Evolutionary conservation across 2,888 invertebrate species (phyloP), one percentile per base, ranked within the genome.

Genomic region (Rosalia funebris): DNA sequence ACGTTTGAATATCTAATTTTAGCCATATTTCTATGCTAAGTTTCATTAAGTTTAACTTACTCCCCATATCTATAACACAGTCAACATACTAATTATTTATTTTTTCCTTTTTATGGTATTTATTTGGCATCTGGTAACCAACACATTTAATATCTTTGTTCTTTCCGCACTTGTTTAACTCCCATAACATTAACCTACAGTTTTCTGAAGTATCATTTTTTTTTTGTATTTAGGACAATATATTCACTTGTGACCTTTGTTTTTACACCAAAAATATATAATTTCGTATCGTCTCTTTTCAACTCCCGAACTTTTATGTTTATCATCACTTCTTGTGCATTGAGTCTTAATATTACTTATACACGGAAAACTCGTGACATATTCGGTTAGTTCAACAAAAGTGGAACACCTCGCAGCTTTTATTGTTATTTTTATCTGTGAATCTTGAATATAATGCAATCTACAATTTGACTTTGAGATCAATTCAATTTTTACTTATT

Each of bases 301-400:
- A 7, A n/a, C 10, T 0, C 41, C 5, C 4, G 14, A 41, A 37
- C 3, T 37, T 25, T n/a, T 19, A 1, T 16, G 39, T 16, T 52
- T 31, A 20, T 11, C 41, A 15, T 25, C 15, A 20, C 2, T 16
- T 10, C 1, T 10, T 17, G 2, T 19, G 7, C 5, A 12, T 12
- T 45, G 25, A 10, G 4, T 7, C 1, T 10, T 25, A 10, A 15
- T 7, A 2, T 14, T 52, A 39, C 39, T 39, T 10, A 25, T 52
- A 15, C 39, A 39, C 14, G 39, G 16, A 52, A 39, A 52, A 15
- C 7, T 52, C 2, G 50, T 41, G 16, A 41, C 31, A 41, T 52
- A 41, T 12, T 52, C 41, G 11, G 52, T 31, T 17, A 32, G 11
- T 11, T 52, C 52, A 41, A 52, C 50, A 37, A 50, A 37, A 9